Conservation (phyloP, 2,888 invertebrate genomes). For the Ophioninae sp. region DNA sequence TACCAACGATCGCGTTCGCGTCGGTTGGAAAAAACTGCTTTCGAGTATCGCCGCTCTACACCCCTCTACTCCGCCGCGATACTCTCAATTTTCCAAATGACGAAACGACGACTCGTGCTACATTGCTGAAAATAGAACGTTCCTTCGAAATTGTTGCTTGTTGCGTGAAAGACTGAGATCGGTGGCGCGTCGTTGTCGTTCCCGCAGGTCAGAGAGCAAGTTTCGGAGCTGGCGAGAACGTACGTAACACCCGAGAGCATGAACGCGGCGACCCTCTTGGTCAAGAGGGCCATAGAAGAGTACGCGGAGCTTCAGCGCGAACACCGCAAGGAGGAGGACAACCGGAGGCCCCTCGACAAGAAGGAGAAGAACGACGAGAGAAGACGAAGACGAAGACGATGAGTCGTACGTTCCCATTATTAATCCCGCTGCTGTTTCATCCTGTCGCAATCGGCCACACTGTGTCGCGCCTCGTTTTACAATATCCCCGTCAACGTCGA, state of each 20-base stretch:
- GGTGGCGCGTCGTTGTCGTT: not conserved
- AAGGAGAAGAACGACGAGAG: conserved; percentile 35
- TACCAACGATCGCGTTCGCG: too few species aligned
- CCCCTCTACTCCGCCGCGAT: too few species aligned
- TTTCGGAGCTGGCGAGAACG: conserved; percentile 82
- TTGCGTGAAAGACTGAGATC: not conserved
- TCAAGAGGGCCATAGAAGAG: conserved; percentile 85
- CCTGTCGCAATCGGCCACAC: too few species aligned
- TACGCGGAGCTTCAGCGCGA: conserved; percentile 76
- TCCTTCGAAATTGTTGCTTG: too few species aligned
- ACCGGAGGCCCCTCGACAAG: conserved; percentile 27
- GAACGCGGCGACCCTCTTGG: conserved; percentile 83
- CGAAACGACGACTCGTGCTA: too few species aligned
- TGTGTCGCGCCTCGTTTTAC: too few species aligned
- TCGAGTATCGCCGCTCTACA: too few species aligned
- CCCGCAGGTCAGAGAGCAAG: conserved; percentile 66
- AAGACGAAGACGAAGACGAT: conserved; percentile 53
- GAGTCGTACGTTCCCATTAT: not conserved
- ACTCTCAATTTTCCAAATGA: too few species aligned
- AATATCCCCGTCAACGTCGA: too few species aligned
- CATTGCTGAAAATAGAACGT: too few species aligned
- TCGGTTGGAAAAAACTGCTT: too few species aligned
- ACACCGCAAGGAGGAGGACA: conserved; percentile 38
- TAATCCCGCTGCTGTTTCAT: too few species aligned
- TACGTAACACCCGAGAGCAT: conserved; percentile 84